A percentile compares a stretch with the other conserved stretches of the same genome.
Evolutionary conservation across 1,140 invertebrate genomes (phyloP).

Genomic region (Cepaea nemoralis): DNA sequence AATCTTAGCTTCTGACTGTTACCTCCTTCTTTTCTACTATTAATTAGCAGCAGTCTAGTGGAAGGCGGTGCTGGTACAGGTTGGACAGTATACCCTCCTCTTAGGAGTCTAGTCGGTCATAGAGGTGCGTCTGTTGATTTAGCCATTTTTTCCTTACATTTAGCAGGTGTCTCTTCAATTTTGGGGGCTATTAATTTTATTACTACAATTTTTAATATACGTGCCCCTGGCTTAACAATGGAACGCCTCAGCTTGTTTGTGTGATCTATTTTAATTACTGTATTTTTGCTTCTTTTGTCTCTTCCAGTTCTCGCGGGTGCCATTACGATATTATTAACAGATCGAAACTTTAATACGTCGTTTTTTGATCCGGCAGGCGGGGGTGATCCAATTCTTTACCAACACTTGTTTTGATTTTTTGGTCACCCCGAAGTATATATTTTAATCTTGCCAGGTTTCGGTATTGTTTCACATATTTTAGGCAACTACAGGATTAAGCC

Average conservation of each 20-base stretch:
- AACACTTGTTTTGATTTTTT: constrained; percentile 86
- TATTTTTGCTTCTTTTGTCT: constrained; percentile 78
- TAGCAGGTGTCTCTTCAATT: no score
- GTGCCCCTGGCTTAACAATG: constrained; percentile 68
- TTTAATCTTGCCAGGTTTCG: constrained; percentile 75
- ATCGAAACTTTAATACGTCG: constrained; percentile 80
- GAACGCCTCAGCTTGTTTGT: constrained; percentile 75
- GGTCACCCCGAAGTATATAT: constrained; percentile 85
- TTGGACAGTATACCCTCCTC: constrained; percentile 80
- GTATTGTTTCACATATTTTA: constrained; percentile 60
- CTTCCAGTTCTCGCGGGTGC: constrained; percentile 81
- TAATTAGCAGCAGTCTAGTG: constrained; percentile 76
- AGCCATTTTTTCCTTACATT: constrained; percentile 79
- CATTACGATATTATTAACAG: constrained; percentile 81
- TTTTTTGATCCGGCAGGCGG: constrained; percentile 80
- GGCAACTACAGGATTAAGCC: constrained; percentile 34
- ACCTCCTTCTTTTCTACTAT: constrained; percentile 76
- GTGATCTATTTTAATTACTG: constrained; percentile 81
- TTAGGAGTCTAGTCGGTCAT: constrained; percentile 75
- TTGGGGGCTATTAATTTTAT: no score
- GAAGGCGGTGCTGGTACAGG: constrained; percentile 77
- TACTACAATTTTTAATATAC: no score
- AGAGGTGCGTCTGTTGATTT: constrained; percentile 77
- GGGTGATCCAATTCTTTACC: constrained; percentile 81
- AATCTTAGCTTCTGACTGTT: constrained; percentile 84